phyloP scores from a whole-genome alignment of 2,113 vertebrate genomes.

The Hipposideros armiger region DNA sequence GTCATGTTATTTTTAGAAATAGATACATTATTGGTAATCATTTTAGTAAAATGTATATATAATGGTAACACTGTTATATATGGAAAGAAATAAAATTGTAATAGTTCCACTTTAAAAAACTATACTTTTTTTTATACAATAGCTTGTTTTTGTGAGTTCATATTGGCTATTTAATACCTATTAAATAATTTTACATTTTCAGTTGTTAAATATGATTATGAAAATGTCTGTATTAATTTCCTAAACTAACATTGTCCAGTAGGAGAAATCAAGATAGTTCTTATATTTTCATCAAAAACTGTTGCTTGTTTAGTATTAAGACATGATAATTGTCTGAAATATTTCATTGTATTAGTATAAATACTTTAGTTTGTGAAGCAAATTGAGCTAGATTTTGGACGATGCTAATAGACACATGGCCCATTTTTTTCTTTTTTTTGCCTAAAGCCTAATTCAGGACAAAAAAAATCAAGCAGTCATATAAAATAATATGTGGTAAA shows the following conservation, averaged over 20 bases:
- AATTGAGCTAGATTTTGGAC: slow-evolving; percentile 11
- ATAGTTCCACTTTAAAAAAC: background rate
- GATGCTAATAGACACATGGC: background rate
- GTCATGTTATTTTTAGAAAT: slow-evolving; percentile 14
- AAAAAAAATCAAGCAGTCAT: background rate
- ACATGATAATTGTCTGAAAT: background rate
- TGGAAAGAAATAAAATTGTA: slow-evolving; percentile 43
- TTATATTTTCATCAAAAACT: background rate
- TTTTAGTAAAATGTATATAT: slow-evolving; percentile 8
- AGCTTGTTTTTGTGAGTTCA: slow-evolving; percentile 30
- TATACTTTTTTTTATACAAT: background rate
- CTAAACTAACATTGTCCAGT: background rate
- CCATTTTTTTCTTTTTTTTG: background rate
- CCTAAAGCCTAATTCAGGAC: background rate
- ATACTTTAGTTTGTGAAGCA: background rate
- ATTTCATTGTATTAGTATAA: slow-evolving; percentile 9
- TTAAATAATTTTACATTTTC: slow-evolving; percentile 38
- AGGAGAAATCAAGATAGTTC: slow-evolving; percentile 10
- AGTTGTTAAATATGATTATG: slow-evolving; percentile 38
- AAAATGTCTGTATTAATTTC: background rate
- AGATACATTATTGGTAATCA: background rate
- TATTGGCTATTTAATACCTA: background rate
- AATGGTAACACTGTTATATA: background rate
- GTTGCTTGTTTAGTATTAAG: background rate
- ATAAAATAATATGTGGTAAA: background rate